phyloP scores from a whole-genome alignment of 2,797 vertebrate genomes.

The Lycodopsis pacificus region DNA sequence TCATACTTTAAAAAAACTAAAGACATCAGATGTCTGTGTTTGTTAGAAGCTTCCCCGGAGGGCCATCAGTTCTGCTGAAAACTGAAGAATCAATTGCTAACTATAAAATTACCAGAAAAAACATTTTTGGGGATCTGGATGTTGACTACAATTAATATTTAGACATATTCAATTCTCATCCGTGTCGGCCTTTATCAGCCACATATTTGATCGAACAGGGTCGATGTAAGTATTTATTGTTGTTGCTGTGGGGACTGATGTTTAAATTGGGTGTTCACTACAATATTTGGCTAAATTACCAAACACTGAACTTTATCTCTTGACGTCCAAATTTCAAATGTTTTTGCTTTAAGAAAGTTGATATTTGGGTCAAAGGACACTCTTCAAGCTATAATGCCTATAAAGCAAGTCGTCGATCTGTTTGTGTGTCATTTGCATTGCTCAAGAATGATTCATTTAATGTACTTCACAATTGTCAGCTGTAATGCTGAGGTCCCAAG shows the following conservation, averaged over 20 bases:
- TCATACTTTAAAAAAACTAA: constrained; percentile 37
- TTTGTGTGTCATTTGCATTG: too few species aligned
- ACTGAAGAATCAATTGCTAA: background rate
- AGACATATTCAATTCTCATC: constrained; percentile 11
- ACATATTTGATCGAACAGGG: background rate
- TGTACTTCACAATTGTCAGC: too few species aligned
- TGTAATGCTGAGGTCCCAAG: too few species aligned
- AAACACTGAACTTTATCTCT: too few species aligned
- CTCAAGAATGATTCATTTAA: too few species aligned
- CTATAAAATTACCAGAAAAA: constrained; percentile 26
- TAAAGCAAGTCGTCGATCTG: too few species aligned
- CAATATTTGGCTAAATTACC: too few species aligned
- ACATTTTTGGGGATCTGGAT: background rate
- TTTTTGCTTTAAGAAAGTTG: too few species aligned
- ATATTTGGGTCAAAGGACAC: too few species aligned
- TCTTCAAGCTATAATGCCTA: too few species aligned
- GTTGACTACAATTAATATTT: constrained; percentile 21
- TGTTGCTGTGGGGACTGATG: background rate
- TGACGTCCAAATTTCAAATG: too few species aligned
- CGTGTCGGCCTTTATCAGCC: background rate
- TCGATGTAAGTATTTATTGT: constrained; percentile 4
- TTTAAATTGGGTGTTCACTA: too few species aligned
- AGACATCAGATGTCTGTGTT: constrained; percentile 31
- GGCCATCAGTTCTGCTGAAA: constrained; percentile 7
- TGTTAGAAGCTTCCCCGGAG: constrained; percentile 15